Base-by-base conservation (phyloP, 2,797 vertebrate genomes). In the Betta splendens region DNA sequence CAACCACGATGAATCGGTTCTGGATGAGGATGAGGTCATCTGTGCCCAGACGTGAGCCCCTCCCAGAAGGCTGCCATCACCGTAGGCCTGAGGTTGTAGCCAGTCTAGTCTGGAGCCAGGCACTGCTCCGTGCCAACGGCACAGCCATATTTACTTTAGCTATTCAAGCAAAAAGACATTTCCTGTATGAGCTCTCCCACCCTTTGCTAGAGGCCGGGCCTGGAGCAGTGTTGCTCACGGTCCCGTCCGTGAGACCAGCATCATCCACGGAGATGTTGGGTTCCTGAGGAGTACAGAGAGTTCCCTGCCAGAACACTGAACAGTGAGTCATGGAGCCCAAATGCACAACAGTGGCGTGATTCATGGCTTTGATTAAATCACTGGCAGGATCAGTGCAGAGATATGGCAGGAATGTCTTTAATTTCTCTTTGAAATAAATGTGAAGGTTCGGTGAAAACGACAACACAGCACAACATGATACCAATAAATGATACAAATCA, bases 101-200 rank as follows among this genome's bases (percentile, higher is more conserved):
- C 21, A 51, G 3, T 49, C 53, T 62, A 58, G 32, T 63, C 61
- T 31, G 29, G 55, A 72, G 57, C 46, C 54, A 69, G 57, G 42
- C 10, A 0, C 22, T 64, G 48, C 47, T 32, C 61, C 18, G 57
- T 79, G 57, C 72, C 66, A 70, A 73, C 50, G 60, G 40, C 61
- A 53, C 59, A 40, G n/a, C n/a, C n/a, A 78, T 83, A 73, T 86
- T 85, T 87, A 51, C 51, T 64, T 79, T 85, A 80, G 76, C 80
- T 31, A 33, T 52, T 80, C 50, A 65, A 69, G 59, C 65, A 72
- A 70, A 68, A 23, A 84, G 57, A 84, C 55, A 64, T 80, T 85
- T 89, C 80, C 84, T 89, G 83, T 54, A 64, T 57, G 55, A 20
- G 23, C 55, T 65, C 55, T 75, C 56, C 65, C 66, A 67, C 64